Percentiles rank a stretch among this genome's conserved stretches.
These are phyloP conservation scores for Imbricaverruca yamaguchii DNA, from an alignment of 2,888 invertebrate genomes.

Conservation along the genomic window DNA sequence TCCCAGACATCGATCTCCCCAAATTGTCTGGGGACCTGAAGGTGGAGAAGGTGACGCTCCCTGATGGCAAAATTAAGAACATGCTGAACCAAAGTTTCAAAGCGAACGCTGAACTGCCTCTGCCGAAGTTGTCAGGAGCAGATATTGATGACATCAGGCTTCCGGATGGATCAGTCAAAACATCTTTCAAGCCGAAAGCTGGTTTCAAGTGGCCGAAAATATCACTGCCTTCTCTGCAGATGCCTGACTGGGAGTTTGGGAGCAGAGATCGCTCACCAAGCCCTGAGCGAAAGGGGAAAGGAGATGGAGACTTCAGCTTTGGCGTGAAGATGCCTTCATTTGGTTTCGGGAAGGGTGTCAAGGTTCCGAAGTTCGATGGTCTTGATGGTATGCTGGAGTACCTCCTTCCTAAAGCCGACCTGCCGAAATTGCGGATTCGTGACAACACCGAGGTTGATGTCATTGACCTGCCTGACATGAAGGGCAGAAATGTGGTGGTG, in stretches of 20 bases:
- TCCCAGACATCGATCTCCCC: background rate
- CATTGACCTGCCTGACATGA: background rate
- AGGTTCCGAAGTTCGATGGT: background rate
- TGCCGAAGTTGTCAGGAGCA: background rate
- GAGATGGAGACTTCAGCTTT: background rate
- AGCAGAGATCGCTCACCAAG: background rate
- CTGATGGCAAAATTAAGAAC: background rate
- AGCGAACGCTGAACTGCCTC: background rate
- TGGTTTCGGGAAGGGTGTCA: background rate
- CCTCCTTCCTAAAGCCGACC: background rate
- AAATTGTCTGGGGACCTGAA: background rate
- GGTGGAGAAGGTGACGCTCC: background rate
- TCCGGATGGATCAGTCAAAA: background rate
- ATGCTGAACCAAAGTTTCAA: background rate
- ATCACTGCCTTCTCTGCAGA: background rate
- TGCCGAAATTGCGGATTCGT: background rate
- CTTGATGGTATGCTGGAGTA: background rate
- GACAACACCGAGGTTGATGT: background rate
- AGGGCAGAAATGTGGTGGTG: background rate
- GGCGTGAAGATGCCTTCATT: conserved; percentile 6
- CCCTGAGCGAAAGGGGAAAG: background rate
- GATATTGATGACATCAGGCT: background rate
- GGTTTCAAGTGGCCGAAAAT: background rate
- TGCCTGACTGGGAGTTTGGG: conserved; percentile 1
- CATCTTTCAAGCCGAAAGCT: background rate